A percentile compares a stretch with the other conserved stretches of the same genome.
phyloP scores from a whole-genome alignment of 1,140 invertebrate genomes.

The Aphis craccivora region DNA sequence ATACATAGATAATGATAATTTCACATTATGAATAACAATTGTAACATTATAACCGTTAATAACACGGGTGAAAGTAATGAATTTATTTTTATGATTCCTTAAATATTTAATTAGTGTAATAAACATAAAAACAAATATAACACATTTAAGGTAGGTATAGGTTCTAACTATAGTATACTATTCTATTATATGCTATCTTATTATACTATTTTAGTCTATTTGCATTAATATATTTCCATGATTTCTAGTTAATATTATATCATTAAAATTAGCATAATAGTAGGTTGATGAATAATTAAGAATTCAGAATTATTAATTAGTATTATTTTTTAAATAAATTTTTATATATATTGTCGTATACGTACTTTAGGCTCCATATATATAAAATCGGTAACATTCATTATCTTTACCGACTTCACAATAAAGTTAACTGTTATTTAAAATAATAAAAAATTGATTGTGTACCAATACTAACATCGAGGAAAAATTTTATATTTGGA shows the following conservation, averaged over 20 bases:
- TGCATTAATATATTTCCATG: neutral
- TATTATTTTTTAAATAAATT: neutral
- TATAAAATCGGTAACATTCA: neutral
- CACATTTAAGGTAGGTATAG: neutral
- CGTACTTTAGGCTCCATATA: neutral
- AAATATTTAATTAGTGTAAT: conserved; percentile 2
- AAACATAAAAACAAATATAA: neutral
- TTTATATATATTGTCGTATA: too few relatives aligned
- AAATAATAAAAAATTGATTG: neutral
- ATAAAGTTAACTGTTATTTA: neutral
- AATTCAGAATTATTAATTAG: neutral
- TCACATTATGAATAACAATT: neutral
- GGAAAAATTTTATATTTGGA: neutral
- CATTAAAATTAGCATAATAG: neutral
- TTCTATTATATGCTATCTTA: neutral
- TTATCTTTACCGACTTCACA: neutral
- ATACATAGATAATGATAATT: neutral
- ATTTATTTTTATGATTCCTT: neutral
- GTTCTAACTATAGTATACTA: too few relatives aligned
- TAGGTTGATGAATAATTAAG: neutral
- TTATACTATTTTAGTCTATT: neutral
- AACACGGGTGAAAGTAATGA: conserved; percentile 10
- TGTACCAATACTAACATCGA: neutral
- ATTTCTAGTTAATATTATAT: neutral
- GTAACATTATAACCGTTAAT: neutral